These are phyloP conservation scores for Clupea harengus DNA, from an alignment of 2,113 vertebrate species.

Conservation along the genomic window DNA sequence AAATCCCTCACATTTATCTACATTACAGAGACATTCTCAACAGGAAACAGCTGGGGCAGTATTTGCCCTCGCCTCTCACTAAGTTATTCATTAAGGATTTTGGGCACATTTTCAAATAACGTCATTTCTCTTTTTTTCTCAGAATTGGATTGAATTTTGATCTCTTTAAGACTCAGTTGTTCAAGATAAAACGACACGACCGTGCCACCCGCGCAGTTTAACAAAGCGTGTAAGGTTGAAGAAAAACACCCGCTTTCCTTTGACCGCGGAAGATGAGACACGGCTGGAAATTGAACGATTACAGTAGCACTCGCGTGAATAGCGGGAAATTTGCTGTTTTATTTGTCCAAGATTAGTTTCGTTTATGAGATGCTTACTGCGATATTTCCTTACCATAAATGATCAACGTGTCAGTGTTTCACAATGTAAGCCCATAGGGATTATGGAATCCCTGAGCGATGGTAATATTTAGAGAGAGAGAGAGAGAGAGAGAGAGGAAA, in stretches of 20 bases:
- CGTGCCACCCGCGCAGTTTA: slow-evolving; percentile 47
- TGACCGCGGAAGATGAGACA: background rate
- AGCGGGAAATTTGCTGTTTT: slow-evolving; percentile 19
- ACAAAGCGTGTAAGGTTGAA: slow-evolving; percentile 45
- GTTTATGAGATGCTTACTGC: slow-evolving; percentile 9
- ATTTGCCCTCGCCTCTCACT: slow-evolving; percentile 97
- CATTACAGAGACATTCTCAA: slow-evolving; percentile 99
- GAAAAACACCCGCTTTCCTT: slow-evolving; percentile 17
- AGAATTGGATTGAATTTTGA: slow-evolving; percentile 72
- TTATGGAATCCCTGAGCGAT: slow-evolving; percentile 11
- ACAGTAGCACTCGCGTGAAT: slow-evolving; percentile 19
- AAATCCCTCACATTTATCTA: slow-evolving; percentile 99
- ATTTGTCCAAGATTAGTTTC: slow-evolving; percentile 12
- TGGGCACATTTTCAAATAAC: slow-evolving; percentile 98
- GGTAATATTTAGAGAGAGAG: background rate
- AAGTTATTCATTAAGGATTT: slow-evolving; percentile 99
- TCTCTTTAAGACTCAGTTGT: slow-evolving; percentile 65
- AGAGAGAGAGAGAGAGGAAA: background rate
- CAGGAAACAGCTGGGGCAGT: slow-evolving; percentile 99
- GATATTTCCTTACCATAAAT: slow-evolving; percentile 7
- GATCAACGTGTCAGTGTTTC: slow-evolving; percentile 5
- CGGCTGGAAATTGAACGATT: slow-evolving; percentile 5
- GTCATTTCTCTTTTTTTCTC: slow-evolving; percentile 82
- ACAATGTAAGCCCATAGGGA: slow-evolving; percentile 1
- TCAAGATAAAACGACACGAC: slow-evolving; percentile 45